These are phyloP conservation scores for Psephotus haematonotus DNA, from an alignment of 2,113 vertebrate genomes.

Conservation along the genomic window DNA sequence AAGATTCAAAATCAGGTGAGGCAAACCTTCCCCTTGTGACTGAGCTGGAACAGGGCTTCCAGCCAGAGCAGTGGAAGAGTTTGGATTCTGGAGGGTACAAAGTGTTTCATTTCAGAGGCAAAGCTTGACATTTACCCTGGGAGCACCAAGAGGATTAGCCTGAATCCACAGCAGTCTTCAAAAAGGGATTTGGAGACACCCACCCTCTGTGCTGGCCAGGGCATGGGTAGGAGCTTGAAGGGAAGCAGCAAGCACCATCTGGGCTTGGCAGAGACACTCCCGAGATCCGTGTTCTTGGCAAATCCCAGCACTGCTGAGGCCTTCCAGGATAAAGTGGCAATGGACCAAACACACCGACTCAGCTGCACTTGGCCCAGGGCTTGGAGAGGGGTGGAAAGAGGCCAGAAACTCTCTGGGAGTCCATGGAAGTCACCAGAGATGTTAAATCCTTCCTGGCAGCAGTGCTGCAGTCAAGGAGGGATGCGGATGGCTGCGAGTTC, in stretches of 20 bases:
- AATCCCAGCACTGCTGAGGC: background rate
- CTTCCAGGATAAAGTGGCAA: constrained; percentile 55
- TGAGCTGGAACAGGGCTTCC: background rate
- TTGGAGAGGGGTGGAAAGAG: background rate
- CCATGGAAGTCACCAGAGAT: background rate
- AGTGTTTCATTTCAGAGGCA: background rate
- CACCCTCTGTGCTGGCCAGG: background rate
- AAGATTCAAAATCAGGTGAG: background rate
- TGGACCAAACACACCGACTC: background rate
- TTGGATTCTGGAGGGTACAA: background rate
- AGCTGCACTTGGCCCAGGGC: constrained; percentile 1
- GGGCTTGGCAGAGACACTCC: background rate
- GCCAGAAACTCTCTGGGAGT: background rate
- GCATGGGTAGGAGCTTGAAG: background rate
- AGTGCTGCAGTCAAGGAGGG: background rate
- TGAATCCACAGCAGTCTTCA: background rate
- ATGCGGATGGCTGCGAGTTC: rapidly evolving
- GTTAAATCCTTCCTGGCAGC: constrained; percentile 1
- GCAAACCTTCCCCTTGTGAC: background rate
- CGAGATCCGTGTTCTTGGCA: constrained; percentile 28
- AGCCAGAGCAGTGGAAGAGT: background rate
- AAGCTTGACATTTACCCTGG: background rate
- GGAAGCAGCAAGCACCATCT: constrained; percentile 32
- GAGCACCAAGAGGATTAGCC: background rate
- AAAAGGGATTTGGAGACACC: background rate